phyloP scores from a whole-genome alignment of 2,113 vertebrate species.

The Lanius ludovicianus region DNA sequence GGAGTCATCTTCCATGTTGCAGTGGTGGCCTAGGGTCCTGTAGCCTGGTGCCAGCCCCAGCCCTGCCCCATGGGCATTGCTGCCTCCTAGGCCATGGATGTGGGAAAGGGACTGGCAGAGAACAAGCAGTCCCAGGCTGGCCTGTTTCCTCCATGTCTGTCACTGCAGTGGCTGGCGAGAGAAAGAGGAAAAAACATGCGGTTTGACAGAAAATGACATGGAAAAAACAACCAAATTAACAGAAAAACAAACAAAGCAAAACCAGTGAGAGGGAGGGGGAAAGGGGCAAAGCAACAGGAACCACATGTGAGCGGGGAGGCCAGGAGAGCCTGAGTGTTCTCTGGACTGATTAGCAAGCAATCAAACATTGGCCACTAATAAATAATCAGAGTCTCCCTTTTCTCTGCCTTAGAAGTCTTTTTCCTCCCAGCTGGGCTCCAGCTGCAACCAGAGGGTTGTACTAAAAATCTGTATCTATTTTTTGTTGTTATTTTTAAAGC shows the following conservation, averaged over 20 bases:
- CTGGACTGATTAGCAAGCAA: constrained; percentile 46
- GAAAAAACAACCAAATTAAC: constrained; percentile 79
- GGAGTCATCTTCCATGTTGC: accelerated
- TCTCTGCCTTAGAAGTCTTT: constrained; percentile 43
- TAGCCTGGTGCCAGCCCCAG: neutral
- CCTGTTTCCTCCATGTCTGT: constrained; percentile 10
- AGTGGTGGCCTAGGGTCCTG: accelerated
- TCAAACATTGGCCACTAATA: constrained; percentile 57
- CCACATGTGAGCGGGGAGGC: constrained; percentile 23
- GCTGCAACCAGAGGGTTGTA: constrained; percentile 50
- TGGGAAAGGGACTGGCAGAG: neutral
- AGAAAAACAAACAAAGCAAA: constrained; percentile 80
- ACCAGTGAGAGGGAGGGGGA: neutral
- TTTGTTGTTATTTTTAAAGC: neutral
- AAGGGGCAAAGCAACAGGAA: constrained; percentile 31
- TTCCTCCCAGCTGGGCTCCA: constrained; percentile 75
- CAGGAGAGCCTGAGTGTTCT: neutral
- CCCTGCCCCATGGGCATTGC: neutral
- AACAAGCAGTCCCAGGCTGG: neutral
- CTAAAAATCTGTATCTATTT: neutral
- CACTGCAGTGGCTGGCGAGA: constrained; percentile 71
- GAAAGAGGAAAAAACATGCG: constrained; percentile 77
- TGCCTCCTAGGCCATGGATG: neutral
- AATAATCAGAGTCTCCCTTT: constrained; percentile 62
- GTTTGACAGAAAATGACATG: constrained; percentile 79